A percentile compares a stretch with the other conserved stretches of the same genome.
phyloP scores from a whole-genome alignment of 2,888 invertebrate genomes.

The Papilio protenor region DNA sequence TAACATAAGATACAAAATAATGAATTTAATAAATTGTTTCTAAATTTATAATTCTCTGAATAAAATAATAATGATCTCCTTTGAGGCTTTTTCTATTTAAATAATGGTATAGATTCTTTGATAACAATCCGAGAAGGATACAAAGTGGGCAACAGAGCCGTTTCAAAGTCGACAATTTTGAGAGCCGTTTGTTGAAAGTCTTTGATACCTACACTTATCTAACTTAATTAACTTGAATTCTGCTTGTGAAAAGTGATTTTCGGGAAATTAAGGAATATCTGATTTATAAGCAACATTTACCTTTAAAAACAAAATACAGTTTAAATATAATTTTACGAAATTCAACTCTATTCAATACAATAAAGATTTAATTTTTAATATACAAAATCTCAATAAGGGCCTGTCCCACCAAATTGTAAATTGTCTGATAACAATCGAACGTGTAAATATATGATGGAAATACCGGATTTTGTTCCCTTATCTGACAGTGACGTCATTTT shows the following conservation, averaged over 20 bases:
- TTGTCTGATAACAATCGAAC: no score
- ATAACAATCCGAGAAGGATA: constrained; percentile 36
- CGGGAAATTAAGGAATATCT: not conserved
- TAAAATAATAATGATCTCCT: constrained; percentile 18
- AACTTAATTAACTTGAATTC: constrained; percentile 27
- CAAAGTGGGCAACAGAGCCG: constrained; percentile 32
- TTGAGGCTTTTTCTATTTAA: constrained; percentile 28
- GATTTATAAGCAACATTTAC: not conserved
- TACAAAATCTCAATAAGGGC: no score
- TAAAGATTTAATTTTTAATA: no score
- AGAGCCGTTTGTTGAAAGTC: constrained; percentile 32
- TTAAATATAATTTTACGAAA: not conserved
- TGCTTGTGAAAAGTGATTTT: constrained; percentile 30
- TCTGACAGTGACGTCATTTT: no score
- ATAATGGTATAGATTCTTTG: constrained; percentile 29
- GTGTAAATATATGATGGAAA: no score
- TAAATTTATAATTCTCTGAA: constrained; percentile 26
- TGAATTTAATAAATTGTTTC: not conserved
- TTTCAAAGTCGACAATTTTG: constrained; percentile 33
- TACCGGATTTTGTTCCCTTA: no score
- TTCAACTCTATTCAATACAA: not conserved
- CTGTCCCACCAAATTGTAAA: no score
- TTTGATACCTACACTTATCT: constrained; percentile 39
- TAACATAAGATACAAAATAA: no score
- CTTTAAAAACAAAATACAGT: not conserved